Evolutionary conservation across 2,797 vertebrate species (phyloP).

Genomic region (Microcaecilia unicolor): DNA sequence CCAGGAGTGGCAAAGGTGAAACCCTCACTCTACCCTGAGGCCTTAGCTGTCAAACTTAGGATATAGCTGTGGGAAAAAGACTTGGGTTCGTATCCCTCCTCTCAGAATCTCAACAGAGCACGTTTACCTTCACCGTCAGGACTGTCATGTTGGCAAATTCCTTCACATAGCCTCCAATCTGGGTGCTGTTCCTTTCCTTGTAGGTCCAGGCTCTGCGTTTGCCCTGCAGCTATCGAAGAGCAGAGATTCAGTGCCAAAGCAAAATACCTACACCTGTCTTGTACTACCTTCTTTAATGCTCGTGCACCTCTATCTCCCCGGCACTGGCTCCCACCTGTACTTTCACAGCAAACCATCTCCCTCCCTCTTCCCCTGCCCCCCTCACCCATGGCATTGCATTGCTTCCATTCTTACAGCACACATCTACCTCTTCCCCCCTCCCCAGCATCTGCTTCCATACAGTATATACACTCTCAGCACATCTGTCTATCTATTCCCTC

Average conservation of each 20-base stretch:
- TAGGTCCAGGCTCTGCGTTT: slow-evolving; percentile 10
- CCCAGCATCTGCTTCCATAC: not conserved
- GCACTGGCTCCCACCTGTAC: too few species aligned
- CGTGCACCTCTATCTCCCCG: too few species aligned
- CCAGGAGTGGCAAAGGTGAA: too few species aligned
- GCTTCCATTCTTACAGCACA: not conserved
- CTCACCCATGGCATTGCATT: not conserved
- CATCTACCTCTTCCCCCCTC: not conserved
- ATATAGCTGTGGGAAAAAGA: too few species aligned
- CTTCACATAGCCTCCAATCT: slow-evolving; percentile 29
- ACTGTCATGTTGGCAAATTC: slow-evolving; percentile 29
- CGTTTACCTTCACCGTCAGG: slow-evolving; percentile 30
- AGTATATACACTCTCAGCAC: too few species aligned
- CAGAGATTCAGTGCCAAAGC: not conserved
- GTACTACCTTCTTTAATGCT: too few species aligned
- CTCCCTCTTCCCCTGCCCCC: too few species aligned
- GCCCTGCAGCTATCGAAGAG: not conserved
- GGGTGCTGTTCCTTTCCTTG: slow-evolving; percentile 12
- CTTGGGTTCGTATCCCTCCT: too few species aligned
- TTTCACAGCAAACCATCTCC: too few species aligned
- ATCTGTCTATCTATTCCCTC: not conserved
- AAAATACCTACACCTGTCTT: not conserved
- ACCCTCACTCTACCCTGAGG: too few species aligned
- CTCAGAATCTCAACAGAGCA: too few species aligned
- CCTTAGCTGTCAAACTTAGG: too few species aligned